Conservation (phyloP, 2,113 vertebrate genomes). For the Symphodus melops region DNA sequence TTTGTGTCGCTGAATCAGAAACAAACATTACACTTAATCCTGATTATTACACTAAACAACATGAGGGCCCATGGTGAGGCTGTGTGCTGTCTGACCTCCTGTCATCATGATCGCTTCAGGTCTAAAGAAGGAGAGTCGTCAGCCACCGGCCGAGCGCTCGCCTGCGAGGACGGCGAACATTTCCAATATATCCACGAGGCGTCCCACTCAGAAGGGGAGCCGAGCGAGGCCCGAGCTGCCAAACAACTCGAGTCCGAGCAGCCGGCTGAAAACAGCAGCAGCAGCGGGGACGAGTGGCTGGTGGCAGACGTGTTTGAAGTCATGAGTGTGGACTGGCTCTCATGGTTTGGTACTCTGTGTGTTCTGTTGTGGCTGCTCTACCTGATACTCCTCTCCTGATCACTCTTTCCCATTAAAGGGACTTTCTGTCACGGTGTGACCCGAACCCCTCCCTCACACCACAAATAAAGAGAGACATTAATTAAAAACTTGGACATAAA, state of each 20-base stretch:
- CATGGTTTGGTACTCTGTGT: constrained; percentile 82
- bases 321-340: constrained; percentile 85
- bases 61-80: not conserved
- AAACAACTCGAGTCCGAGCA: constrained; percentile 80
- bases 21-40: too few species aligned
- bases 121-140: constrained; percentile 38
- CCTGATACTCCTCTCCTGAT: constrained; percentile 74
- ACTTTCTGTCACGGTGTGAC: too few species aligned
- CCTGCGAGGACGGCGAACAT: constrained; percentile 75
- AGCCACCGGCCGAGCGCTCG: not conserved
- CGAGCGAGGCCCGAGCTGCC: constrained; percentile 71
- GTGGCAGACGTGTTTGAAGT: constrained; percentile 57
- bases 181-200: constrained; percentile 78
- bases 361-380: constrained; percentile 89
- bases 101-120: constrained; percentile 66
- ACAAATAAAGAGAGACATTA: too few species aligned
- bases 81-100: constrained; percentile 53
- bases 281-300: constrained; percentile 60
- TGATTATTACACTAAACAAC: too few species aligned
- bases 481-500: too few species aligned
- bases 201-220: not conserved
- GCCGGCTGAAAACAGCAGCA: constrained; percentile 82
- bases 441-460: too few species aligned
- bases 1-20: not conserved
- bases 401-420: not conserved